Percentiles rank a stretch among this genome's conserved stretches.
These are phyloP conservation scores for Diceros bicornis DNA, from an alignment of 2,797 vertebrate species.

Conservation along the genomic window DNA sequence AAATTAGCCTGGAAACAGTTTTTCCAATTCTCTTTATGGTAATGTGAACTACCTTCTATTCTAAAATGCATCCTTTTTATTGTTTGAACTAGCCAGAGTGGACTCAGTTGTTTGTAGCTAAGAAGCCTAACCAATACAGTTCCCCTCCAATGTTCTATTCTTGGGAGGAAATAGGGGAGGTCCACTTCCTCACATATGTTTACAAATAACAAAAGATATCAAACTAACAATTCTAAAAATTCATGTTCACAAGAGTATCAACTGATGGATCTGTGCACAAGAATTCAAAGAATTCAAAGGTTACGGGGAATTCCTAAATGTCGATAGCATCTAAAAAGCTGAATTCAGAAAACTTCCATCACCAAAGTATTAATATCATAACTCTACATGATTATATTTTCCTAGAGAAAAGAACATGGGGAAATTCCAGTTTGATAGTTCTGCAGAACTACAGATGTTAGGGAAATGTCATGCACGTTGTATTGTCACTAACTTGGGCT, in stretches of 20 bases:
- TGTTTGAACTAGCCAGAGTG: background rate
- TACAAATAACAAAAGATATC: background rate
- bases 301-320: background rate
- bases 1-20: constrained; percentile 2
- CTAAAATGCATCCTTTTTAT: background rate
- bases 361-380: background rate
- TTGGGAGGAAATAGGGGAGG: background rate
- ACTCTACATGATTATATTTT: background rate
- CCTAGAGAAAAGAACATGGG: background rate
- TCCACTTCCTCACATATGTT: background rate
- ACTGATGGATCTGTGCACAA: background rate
- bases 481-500: background rate
- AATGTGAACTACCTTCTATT: constrained; percentile 21
- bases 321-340: background rate
- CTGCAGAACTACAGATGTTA: background rate
- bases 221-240: constrained; percentile 36
- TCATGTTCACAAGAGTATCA: background rate
- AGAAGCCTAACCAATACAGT: background rate
- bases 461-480: background rate
- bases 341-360: constrained; percentile 15
- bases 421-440: background rate
- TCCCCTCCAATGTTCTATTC: background rate
- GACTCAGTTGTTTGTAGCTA: background rate
- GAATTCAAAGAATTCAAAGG: constrained; percentile 9
- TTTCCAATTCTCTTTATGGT: background rate